Base-by-base conservation (phyloP, 2,888 invertebrate species). In the Chrysopilus asiliformis region DNA sequence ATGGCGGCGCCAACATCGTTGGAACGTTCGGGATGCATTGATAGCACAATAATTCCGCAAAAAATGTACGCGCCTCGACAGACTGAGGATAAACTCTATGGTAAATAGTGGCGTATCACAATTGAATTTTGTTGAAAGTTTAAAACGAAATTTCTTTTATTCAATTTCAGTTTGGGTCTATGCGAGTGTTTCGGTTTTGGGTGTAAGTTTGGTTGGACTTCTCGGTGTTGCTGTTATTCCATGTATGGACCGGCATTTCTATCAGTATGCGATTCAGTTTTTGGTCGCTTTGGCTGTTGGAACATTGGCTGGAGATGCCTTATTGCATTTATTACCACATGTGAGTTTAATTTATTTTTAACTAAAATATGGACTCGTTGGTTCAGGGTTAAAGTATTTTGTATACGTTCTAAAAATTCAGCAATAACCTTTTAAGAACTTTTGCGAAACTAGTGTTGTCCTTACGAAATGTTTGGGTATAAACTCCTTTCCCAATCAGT, bases 241-340 rank as follows among this genome's bases (percentile, higher is more conserved):
- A 1, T 76, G 89, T 26, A 89, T 94, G 84, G 82, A 83, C 57
- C 76, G 81, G 49, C 72, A 73, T 12, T 86, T 85, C 57, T 94
- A 91, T 57, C 83, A 91, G 51, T 82, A 87, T 47, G 64, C 93
- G 20, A 68, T 93, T 35, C 91, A 93, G 60, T 91, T 90, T 60
- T 68, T 94, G 43, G 89, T 94, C 3, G 90, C 93, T 1, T 66
- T 94, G 46, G 94, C 94, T 12, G 84, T 94, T 20, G 94, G 91
- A 0, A 87, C 90, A 0, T 66, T 91, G 39, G 79, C 85, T 30
- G 93, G 93, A 1, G 94, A 94, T 64, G 93, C 93, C 1, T 65
- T 94, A 29, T 65, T 94, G 40, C 94, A 94, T 69, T 71, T 94
- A 18, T 68, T 94, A 58, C 94, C 94, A 14, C 89, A 90, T 56